Percentiles rank a stretch among this genome's conserved stretches.
These are phyloP conservation scores for Aleadryas rufinucha DNA, from an alignment of 2,113 vertebrate genomes.

Conservation along the genomic window DNA sequence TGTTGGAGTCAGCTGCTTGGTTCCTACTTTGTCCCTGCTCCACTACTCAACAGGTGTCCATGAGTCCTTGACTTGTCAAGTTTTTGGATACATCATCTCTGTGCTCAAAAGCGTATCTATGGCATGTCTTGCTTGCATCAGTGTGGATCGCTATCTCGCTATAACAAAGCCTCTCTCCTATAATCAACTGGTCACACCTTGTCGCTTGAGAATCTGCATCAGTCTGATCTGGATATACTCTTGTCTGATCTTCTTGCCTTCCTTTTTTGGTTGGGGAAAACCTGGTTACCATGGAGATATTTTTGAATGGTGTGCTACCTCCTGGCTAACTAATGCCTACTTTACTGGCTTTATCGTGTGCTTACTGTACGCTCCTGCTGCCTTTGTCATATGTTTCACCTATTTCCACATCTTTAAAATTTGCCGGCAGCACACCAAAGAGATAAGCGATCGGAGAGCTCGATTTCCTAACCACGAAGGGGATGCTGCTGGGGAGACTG, in stretches of 20 bases:
- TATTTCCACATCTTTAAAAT: constrained; percentile 99
- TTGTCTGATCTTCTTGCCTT: constrained; percentile 90
- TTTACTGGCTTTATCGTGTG: constrained; percentile 98
- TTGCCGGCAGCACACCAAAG: constrained; percentile 97
- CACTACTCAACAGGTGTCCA: constrained; percentile 91
- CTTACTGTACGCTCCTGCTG: constrained; percentile 94
- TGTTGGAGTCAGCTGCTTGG: constrained; percentile 95
- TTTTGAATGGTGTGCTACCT: constrained; percentile 96
- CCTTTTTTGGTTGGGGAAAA: constrained; percentile 98
- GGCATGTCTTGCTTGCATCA: constrained; percentile 96
- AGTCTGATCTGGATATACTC: constrained; percentile 95
- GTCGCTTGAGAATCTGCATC: constrained; percentile 92
- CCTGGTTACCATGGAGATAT: constrained; percentile 98
- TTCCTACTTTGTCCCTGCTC: constrained; percentile 92
- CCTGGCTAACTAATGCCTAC: constrained; percentile 95
- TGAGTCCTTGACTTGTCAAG: constrained; percentile 93
- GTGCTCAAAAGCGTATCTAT: constrained; percentile 98
- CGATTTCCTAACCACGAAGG: constrained; percentile 93
- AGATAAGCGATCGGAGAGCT: constrained; percentile 92
- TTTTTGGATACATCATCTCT: constrained; percentile 97
- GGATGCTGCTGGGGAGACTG: constrained; percentile 83
- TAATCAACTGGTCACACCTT: constrained; percentile 96
- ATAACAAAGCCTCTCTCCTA: constrained; percentile 97
- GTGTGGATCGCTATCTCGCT: constrained; percentile 95
- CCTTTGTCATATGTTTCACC: constrained; percentile 95